Evolutionary conservation across 2,113 vertebrate genomes (phyloP).

Genomic region (zebrafish (Danio rerio)): DNA sequence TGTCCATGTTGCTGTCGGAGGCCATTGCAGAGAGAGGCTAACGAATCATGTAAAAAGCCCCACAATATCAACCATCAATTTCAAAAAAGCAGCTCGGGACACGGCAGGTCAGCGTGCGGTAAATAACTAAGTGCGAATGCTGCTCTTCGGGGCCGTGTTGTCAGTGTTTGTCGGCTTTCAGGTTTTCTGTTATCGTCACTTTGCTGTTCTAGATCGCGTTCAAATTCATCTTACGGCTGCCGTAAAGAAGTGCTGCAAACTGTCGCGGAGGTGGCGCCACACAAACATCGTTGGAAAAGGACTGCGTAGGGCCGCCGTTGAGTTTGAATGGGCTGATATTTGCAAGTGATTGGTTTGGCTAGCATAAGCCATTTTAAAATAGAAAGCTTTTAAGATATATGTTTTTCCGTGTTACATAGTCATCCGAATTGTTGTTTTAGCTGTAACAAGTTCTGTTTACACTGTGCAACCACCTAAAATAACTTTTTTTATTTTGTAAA

Average conservation of each 20-base stretch:
- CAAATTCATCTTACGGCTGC: conserved; percentile 70
- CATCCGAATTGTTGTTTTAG: too few relatives aligned
- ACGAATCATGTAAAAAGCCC: conserved; percentile 54
- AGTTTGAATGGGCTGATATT: not conserved
- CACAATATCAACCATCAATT: conserved; percentile 41
- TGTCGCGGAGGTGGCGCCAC: not conserved
- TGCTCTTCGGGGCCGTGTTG: conserved; percentile 50
- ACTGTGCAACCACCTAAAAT: not conserved
- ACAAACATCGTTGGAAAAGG: not conserved
- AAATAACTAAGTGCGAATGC: conserved; percentile 40
- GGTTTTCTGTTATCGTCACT: conserved; percentile 67
- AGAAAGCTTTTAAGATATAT: not conserved
- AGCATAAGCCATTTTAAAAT: not conserved
- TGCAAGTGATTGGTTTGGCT: not conserved
- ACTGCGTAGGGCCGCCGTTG: not conserved
- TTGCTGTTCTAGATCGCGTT: conserved; percentile 63
- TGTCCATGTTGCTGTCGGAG: conserved; percentile 95
- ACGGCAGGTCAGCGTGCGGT: conserved; percentile 28
- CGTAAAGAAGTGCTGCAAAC: conserved; percentile 68
- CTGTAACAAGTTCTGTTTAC: too few relatives aligned
- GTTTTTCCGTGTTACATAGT: too few relatives aligned
- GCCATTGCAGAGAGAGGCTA: conserved; percentile 86
- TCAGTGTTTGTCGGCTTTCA: conserved; percentile 48
- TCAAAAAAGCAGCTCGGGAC: conserved; percentile 54
- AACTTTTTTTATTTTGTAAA: not conserved